Base-by-base conservation (phyloP, 2,797 vertebrate species). In the Psittacula echo region DNA sequence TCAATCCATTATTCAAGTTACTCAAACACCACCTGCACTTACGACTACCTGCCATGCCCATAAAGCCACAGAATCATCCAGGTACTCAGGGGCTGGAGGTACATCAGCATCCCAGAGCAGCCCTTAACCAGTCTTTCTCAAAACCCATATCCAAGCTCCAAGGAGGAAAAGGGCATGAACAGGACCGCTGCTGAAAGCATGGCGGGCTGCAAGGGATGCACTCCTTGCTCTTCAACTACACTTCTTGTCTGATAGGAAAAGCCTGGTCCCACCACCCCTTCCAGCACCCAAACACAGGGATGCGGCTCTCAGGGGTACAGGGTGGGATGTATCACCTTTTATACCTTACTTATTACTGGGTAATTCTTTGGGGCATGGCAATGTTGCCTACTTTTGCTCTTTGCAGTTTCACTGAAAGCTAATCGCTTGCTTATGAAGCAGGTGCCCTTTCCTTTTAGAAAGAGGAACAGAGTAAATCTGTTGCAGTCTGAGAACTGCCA, bases 1-100 rank as follows among this genome's bases (percentile, higher is more conserved):
- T 51, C 50, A 51, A 29, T 51, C 50, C 27, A 11, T 18, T 2
- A 51, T 13, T 60, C 39, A 22, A 45, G 24, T 62, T 29, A 54
- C n/a, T 34, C 47, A 27, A 13, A 34, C 21, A 54, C 27, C 39
- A 42, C 13, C 5, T 1, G 0, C 5, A 1, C 50, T 53, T 70
- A 45, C 11, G 7, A 27, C 29, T 16, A 39, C 45, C 13, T 53
- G 26, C 23, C 7, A 7, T 45, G 34, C 9, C 44, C 50, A 18
- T 23, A 70, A 70, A 85, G 22, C 50, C 68, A 26, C 60, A 42
- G 41, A 79, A 70, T 45, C 39, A 51, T 42, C 50, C 44, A 37
- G 44, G 26, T 17, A 13, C 50, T 29, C 34, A 51, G n/a, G 26
- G 41, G 51, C 42, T 48, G 23, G 29, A 72, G 44, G 17, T 18